Evolutionary conservation across 2,888 invertebrate genomes (phyloP).

Genomic region (Candidula unifasciata): DNA sequence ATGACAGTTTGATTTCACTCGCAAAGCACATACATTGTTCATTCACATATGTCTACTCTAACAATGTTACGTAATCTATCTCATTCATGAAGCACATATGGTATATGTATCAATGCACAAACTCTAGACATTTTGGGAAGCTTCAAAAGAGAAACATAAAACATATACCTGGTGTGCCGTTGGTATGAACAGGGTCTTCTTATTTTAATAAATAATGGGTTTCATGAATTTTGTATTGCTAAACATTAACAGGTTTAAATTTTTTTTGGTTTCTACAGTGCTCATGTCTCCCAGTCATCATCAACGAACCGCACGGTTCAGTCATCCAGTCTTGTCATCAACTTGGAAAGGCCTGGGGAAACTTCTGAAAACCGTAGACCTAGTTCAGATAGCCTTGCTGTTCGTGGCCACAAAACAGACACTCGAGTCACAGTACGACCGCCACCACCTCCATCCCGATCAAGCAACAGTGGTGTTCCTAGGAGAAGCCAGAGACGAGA

Average conservation of each 20-base stretch:
- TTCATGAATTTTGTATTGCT: too few species aligned
- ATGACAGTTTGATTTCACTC: too few species aligned
- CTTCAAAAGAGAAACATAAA: too few species aligned
- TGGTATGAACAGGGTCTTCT: too few species aligned
- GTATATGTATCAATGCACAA: too few species aligned
- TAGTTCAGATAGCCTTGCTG: conserved; percentile 32
- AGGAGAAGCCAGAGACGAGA: conserved; percentile 42
- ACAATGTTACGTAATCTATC: too few species aligned
- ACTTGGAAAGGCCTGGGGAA: conserved; percentile 48
- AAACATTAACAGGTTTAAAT: neutral
- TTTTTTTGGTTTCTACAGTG: conserved; percentile 1
- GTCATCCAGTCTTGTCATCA: conserved; percentile 41
- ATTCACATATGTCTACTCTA: too few species aligned
- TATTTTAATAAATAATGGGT: too few species aligned
- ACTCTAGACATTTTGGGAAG: too few species aligned
- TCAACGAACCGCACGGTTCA: neutral
- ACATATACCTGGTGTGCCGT: too few species aligned
- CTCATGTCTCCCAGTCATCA: neutral
- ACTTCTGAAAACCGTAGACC: conserved; percentile 37
- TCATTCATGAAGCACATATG: too few species aligned
- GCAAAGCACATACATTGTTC: too few species aligned
- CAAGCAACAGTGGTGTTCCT: conserved; percentile 29
- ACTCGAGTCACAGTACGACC: conserved; percentile 44
- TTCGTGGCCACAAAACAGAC: conserved; percentile 50
- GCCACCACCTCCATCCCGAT: conserved; percentile 47